Conservation (phyloP, 2,797 vertebrate genomes). For the Peromyscus nudipes region DNA sequence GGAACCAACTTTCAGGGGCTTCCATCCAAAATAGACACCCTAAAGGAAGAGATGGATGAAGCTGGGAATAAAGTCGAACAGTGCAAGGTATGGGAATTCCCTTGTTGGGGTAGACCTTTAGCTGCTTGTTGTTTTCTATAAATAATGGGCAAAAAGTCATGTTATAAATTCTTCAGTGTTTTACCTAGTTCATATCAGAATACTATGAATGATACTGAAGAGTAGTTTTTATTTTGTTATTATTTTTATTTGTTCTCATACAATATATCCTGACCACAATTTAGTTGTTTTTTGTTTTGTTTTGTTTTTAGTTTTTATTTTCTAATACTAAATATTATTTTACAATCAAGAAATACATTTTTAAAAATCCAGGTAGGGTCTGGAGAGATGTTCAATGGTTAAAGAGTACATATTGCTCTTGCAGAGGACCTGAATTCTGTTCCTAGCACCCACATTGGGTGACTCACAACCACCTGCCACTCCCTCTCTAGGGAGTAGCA, state of each 20-base stretch:
- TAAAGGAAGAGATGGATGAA: constrained; percentile 99
- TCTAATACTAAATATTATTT: not conserved
- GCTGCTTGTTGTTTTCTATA: not conserved
- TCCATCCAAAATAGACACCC: constrained; percentile 97
- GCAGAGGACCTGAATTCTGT: not conserved
- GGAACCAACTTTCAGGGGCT: constrained; percentile 98
- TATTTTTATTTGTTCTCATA: not conserved
- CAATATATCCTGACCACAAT: not conserved
- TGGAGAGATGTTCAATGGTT: not conserved
- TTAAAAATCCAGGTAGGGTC: not conserved
- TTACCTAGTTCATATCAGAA: not conserved
- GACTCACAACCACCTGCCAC: not conserved
- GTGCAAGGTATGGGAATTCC: constrained; percentile 93
- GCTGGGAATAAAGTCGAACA: constrained; percentile 98
- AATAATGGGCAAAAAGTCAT: not conserved
- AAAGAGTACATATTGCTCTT: not conserved
- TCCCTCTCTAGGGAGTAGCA: not conserved
- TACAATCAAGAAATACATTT: constrained; percentile 28
- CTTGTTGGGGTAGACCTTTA: too few species aligned
- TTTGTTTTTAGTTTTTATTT: not conserved
- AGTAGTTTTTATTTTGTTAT: not conserved
- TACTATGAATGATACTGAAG: constrained; percentile 10
- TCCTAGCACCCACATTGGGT: not conserved
- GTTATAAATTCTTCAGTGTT: not conserved
- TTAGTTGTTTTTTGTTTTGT: not conserved